Conservation (phyloP, 2,113 vertebrate genomes). For the Colistium nudipinnis region DNA sequence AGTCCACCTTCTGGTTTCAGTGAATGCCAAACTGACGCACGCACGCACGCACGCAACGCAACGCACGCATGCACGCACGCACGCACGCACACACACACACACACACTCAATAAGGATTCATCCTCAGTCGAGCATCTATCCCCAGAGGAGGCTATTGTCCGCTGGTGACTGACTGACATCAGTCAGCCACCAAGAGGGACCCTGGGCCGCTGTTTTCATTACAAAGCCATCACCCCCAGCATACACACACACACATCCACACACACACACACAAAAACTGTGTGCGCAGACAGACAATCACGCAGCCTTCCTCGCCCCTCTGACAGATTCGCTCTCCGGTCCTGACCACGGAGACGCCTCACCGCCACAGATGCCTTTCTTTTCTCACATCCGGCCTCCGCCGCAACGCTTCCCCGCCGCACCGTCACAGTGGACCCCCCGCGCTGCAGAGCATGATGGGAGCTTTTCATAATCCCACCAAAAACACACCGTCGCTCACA, state of each 20-base stretch:
- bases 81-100: constrained; percentile 18
- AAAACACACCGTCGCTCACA: constrained; percentile 57
- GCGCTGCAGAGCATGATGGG: constrained; percentile 39
- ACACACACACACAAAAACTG: constrained; percentile 35
- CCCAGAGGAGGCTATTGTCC: constrained; percentile 41
- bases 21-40: constrained; percentile 19
- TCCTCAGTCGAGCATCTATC: constrained; percentile 37
- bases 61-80: constrained; percentile 11
- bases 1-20: constrained; percentile 5
- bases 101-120: constrained; percentile 25
- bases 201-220: constrained; percentile 68
- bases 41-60: constrained; percentile 3
- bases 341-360: constrained; percentile 25
- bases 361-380: constrained; percentile 22
- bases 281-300: constrained; percentile 6
- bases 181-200: constrained; percentile 58
- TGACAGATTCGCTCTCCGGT: constrained; percentile 51
- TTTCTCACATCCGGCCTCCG: constrained; percentile 3
- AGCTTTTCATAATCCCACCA: constrained; percentile 62
- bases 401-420: not conserved
- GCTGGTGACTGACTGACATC: constrained; percentile 71
- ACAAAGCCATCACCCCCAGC: constrained; percentile 67
- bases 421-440: constrained; percentile 41
- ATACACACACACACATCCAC: constrained; percentile 43
- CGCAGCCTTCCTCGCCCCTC: constrained; percentile 26